A percentile compares a stretch with the other conserved stretches of the same genome.
Evolutionary conservation across 2,113 vertebrate genomes (phyloP).

Genomic region (Apaloderma vittatum): DNA sequence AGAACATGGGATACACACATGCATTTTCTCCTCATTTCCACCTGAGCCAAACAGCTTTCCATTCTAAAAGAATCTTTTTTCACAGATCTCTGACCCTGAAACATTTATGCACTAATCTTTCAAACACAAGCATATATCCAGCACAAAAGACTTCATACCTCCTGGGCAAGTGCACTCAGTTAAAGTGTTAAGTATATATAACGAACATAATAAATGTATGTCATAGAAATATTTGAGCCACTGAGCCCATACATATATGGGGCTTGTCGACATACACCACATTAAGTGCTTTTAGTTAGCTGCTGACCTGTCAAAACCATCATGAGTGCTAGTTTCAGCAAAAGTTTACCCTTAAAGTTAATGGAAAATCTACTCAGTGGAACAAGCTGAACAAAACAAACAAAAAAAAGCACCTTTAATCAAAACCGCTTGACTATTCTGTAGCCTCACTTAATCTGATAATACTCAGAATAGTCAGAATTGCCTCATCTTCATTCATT

Average conservation of each 20-base stretch:
- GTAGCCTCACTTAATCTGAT: not conserved
- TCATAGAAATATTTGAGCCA: fast-evolving
- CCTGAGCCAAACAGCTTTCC: not conserved
- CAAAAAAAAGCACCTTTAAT: not conserved
- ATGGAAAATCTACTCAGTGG: not conserved
- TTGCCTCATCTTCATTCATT: not conserved
- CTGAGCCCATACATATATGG: not conserved
- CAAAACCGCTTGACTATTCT: not conserved
- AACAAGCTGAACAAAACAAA: not conserved
- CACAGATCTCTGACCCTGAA: not conserved
- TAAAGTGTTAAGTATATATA: not conserved
- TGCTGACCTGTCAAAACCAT: not conserved
- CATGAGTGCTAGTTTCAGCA: not conserved
- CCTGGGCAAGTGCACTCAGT: not conserved
- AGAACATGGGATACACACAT: not conserved
- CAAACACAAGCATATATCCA: not conserved
- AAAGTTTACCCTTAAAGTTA: not conserved
- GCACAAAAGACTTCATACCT: not conserved
- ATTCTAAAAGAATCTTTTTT: not conserved
- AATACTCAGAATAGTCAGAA: not conserved
- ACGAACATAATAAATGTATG: fast-evolving
- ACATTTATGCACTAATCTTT: not conserved
- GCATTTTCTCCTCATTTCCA: not conserved
- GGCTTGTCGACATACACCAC: not conserved
- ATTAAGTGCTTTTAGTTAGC: not conserved